Base-by-base conservation (phyloP, 2,888 invertebrate species). In the Archips xylosteana region DNA sequence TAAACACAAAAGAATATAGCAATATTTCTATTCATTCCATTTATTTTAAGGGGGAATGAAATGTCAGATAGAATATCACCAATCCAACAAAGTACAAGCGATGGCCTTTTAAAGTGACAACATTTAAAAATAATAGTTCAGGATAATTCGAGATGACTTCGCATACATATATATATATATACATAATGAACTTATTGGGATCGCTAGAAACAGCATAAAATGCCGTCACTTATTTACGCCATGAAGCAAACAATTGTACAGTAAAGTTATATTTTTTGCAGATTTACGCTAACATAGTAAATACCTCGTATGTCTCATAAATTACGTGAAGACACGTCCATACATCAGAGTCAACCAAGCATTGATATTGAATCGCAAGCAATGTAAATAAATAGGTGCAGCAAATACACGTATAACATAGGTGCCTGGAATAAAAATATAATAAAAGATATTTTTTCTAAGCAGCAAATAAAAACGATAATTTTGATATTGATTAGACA, bases 211-310 rank as follows among this genome's bases (percentile, higher is more conserved):
- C 85, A 87, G 90, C 91, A 90, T 90, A 70, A 83, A 87, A 91
- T 90, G 89, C 91, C 85, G 84, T 88, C 87, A 84, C 85, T 85
- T 85, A 85, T 85, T 86, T 86, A 87, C 79, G 84, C 87, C 85
- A 84, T 84, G 82, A 83, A 81, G 85, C 85, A 79, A 84, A 82
- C 80, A 80, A 86, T 85, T 87, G 86, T 89, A 89, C 85, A 88
- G 84, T 87, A 87, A 89, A 85, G 86, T 87, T 89, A 90, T 92
- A 92, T 93, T 93, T 93, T 93, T 92, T 90, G 91, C 92, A 91
- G 89, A 89, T 92, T 87, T 92, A 92, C 84, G 89, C 87, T 84
- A 83, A 84, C 83, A 81, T 85, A 88, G 80, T 76, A 83, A 86
- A 82, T 85, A 86, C 88, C 87, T 84, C 85, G 85, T 83, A 85